Percentiles rank a stretch among this genome's conserved stretches.
These are phyloP conservation scores for Pseudococcus jackbeardsleyi DNA, from an alignment of 2,888 invertebrate genomes.

Conservation along the genomic window DNA sequence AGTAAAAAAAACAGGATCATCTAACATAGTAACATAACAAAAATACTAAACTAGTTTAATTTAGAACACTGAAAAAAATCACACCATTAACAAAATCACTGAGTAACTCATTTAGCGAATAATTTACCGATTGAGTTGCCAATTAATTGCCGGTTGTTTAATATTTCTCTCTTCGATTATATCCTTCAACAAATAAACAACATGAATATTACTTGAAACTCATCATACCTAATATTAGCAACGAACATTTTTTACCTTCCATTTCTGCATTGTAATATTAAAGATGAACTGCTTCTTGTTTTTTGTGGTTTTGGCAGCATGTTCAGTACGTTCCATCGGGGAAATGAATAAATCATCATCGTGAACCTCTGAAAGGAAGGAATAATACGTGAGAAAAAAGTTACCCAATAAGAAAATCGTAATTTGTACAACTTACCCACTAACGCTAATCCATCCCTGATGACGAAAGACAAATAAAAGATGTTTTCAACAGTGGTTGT, in stretches of 20 bases:
- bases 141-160: background rate
- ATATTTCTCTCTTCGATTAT: background rate
- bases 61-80: no score
- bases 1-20: no score
- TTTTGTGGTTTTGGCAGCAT: background rate
- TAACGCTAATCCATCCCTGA: conserved; percentile 51
- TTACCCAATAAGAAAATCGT: background rate
- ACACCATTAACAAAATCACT: no score
- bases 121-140: background rate
- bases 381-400: background rate
- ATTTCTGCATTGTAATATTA: background rate
- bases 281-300: background rate
- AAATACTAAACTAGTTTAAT: no score
- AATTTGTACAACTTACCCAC: conserved; percentile 1
- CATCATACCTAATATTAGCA: background rate
- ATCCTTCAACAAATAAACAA: background rate
- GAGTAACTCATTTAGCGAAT: no score
- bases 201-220: background rate
- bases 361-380: background rate
- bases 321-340: background rate
- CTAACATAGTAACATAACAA: no score
- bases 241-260: background rate
- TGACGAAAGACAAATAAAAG: conserved; percentile 57
- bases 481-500: conserved; percentile 53
- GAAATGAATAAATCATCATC: conserved; percentile 9